Conservation (phyloP, 2,888 invertebrate genomes). For the Cartodere bifasciata region DNA sequence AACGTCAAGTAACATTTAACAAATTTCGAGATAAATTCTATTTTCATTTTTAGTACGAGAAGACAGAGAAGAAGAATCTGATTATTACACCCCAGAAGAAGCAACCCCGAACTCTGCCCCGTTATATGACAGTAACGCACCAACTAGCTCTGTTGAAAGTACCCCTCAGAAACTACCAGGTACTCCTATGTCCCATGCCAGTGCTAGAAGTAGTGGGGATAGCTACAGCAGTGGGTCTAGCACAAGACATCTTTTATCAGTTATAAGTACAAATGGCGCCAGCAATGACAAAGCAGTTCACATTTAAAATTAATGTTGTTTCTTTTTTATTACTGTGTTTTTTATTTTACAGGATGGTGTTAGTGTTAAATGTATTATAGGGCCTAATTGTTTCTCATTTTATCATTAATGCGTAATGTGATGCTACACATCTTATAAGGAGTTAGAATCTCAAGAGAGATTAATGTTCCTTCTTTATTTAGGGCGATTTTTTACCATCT, state of each 20-base stretch:
- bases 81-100: constrained; percentile 70
- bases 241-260: constrained; percentile 55
- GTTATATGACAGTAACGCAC: constrained; percentile 34
- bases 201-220: constrained; percentile 64
- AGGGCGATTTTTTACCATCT: too few species aligned
- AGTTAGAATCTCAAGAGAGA: too few species aligned
- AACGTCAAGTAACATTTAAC: too few species aligned
- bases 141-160: constrained; percentile 30
- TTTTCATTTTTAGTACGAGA: constrained; percentile 13
- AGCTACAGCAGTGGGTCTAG: constrained; percentile 75
- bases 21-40: too few species aligned
- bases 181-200: constrained; percentile 54
- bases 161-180: constrained; percentile 40
- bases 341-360: too few species aligned
- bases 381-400: too few species aligned
- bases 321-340: too few species aligned
- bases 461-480: too few species aligned
- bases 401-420: too few species aligned
- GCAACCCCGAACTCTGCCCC: constrained; percentile 53
- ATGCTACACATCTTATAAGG: too few species aligned
- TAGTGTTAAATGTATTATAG: too few species aligned
- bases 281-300: constrained; percentile 25
- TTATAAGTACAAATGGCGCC: constrained; percentile 31
- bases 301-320: too few species aligned
- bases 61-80: constrained; percentile 54